Base-by-base conservation (phyloP, 2,113 vertebrate genomes). In the Callaeas wilsoni region DNA sequence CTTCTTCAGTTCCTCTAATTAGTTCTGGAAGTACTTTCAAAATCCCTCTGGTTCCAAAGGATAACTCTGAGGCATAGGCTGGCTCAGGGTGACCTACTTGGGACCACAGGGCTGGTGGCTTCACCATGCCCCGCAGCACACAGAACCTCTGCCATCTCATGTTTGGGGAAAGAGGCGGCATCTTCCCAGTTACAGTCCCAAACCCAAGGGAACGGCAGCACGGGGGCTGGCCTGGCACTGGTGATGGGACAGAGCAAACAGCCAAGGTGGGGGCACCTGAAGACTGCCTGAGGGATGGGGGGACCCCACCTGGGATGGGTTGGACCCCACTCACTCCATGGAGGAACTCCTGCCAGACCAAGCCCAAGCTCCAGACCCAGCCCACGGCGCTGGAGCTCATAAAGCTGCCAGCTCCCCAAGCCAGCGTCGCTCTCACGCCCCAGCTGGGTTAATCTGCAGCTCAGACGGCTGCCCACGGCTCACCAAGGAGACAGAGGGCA, bases 141-240 rank as follows among this genome's bases (percentile, higher is more conserved):
- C 1, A 33, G 23, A 44, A 29, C 21, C 35, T 26, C 81, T 84
- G 56, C 41, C 44, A 57, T 6, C 44, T 49, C 60, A 25, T 6
- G 15, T 18, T 87, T 67, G 39, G 46, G 74, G 27, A 52, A 69
- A 50, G 41, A 49, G 13, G 23, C 2, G 15, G 7, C 32, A 47
- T 20, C 63, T 71, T 21, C 29, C 32, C 29, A 22, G 7, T 8
- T 19, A 53, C 46, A 67, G 26, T 6, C 15, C 23, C 68, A 60
- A 19, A 33, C 17, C 15, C 16, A 8, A 5, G 9, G 50, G 26
- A 84, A 52, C 0, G 0, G 50, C 53, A 57, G n/a, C 0, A 0
- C 6, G 0, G 35, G 76, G 62, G 42, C 46, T 20, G 49, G 59
- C 12, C 37, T 21, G 49, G 35, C 35, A 11, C 49, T 23, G 46